These are phyloP conservation scores for Colinus virginianus DNA, from an alignment of 2,113 vertebrate genomes.

Conservation along the genomic window DNA sequence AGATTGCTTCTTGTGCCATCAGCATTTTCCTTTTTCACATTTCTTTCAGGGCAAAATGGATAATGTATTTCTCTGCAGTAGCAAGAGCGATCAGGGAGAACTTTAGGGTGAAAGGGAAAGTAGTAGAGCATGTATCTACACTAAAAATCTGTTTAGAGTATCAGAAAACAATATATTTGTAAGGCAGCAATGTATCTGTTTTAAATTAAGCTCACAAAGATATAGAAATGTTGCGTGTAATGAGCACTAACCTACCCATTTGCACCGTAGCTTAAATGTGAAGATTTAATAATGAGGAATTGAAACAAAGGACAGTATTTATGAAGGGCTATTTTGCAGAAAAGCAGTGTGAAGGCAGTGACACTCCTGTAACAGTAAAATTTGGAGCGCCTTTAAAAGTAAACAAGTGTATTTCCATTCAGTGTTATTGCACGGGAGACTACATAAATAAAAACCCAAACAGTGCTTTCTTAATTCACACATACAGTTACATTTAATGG, in stretches of 20 bases:
- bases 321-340: constrained; percentile 39
- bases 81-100: constrained; percentile 59
- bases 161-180: constrained; percentile 35
- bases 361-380: constrained; percentile 27
- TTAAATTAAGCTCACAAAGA: constrained; percentile 52
- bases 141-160: constrained; percentile 71
- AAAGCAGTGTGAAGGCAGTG: constrained; percentile 43
- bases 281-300: constrained; percentile 54
- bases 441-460: constrained; percentile 48
- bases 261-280: constrained; percentile 51
- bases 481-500: constrained; percentile 44
- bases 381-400: constrained; percentile 32
- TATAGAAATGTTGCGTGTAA: background rate
- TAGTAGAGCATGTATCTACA: constrained; percentile 68
- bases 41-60: constrained; percentile 74
- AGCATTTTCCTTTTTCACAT: constrained; percentile 71
- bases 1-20: constrained; percentile 75
- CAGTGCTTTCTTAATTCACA: constrained; percentile 40
- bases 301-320: constrained; percentile 30
- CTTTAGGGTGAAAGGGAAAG: constrained; percentile 73
- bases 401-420: constrained; percentile 51
- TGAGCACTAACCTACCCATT: constrained; percentile 41
- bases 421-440: constrained; percentile 29
- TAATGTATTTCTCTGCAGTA: constrained; percentile 73
- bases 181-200: constrained; percentile 18